These are phyloP conservation scores for Enteromius treurensis DNA, from an alignment of 2,797 vertebrate genomes.

Conservation along the genomic window DNA sequence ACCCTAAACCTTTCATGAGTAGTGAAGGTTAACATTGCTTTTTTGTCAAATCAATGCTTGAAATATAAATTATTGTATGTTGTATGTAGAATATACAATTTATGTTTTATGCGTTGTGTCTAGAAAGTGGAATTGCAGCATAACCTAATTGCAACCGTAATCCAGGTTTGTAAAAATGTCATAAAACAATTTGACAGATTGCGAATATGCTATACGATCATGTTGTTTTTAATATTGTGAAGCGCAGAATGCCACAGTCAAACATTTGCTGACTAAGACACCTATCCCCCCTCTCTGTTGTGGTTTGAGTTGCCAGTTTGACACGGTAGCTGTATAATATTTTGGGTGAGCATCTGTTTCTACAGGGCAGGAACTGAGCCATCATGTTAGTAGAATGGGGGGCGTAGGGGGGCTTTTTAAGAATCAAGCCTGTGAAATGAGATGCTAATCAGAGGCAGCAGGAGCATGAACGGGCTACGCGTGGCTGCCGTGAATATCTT, in stretches of 20 bases:
- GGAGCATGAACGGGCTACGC: conserved; percentile 80
- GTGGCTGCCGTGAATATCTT: conserved; percentile 84
- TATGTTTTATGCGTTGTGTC: not conserved
- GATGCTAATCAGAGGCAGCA: conserved; percentile 85
- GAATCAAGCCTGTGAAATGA: conserved; percentile 73
- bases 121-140: not conserved
- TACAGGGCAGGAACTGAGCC: conserved; percentile 49
- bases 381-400: conserved; percentile 43
- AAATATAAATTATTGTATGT: not conserved
- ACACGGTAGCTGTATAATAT: conserved; percentile 41
- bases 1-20: not conserved
- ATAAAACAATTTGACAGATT: not conserved
- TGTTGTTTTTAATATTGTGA: not conserved
- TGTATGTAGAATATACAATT: not conserved
- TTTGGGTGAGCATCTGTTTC: conserved; percentile 46
- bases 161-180: not conserved
- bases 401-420: conserved; percentile 41
- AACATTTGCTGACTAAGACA: conserved; percentile 42
- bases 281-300: not conserved
- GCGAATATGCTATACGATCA: not conserved
- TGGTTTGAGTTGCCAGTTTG: conserved; percentile 30
- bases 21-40: not conserved
- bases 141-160: not conserved
- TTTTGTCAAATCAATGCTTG: not conserved
- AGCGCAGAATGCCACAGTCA: not conserved